These are phyloP conservation scores for Harpagoxenus sublaevis DNA, from an alignment of 2,888 invertebrate genomes.

Conservation along the genomic window DNA sequence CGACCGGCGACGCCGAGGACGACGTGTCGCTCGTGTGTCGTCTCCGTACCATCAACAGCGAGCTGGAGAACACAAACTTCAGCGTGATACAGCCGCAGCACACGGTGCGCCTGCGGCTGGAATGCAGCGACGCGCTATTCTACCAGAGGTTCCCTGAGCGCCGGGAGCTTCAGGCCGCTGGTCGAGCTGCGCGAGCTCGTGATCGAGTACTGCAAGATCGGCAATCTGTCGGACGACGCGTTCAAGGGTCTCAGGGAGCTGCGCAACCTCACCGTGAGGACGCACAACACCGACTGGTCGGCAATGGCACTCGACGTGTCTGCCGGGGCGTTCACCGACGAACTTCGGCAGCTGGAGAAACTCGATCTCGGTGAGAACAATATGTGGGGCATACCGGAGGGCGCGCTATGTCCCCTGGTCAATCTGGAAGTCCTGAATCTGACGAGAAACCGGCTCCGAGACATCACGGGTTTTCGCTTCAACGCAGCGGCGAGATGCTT, in stretches of 20 bases:
- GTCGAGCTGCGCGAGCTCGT: conserved; percentile 92
- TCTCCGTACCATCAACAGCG: conserved; percentile 92
- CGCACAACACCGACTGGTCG: conserved; percentile 94
- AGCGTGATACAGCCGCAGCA: conserved; percentile 94
- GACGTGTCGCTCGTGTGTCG: conserved; percentile 92
- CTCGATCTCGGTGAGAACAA: conserved; percentile 93
- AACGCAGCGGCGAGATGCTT: conserved; percentile 90
- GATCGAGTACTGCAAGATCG: conserved; percentile 94
- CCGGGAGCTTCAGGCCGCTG: conserved; percentile 92
- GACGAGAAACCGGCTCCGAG: conserved; percentile 92
- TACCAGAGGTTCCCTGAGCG: conserved; percentile 93
- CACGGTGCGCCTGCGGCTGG: conserved; percentile 91
- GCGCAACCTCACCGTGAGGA: conserved; percentile 92
- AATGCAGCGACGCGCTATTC: conserved; percentile 93
- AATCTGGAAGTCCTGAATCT: conserved; percentile 92
- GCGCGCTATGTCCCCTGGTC: conserved; percentile 91
- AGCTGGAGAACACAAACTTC: conserved; percentile 93
- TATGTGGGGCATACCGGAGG: conserved; percentile 93
- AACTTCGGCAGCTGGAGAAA: conserved; percentile 91
- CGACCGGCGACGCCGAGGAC: conserved; percentile 89
- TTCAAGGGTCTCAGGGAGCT: conserved; percentile 93
- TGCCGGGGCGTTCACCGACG: conserved; percentile 91
- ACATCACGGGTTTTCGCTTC: conserved; percentile 91
- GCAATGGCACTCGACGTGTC: conserved; percentile 93
- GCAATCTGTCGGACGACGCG: conserved; percentile 93